Percentiles rank a stretch among this genome's conserved stretches.
phyloP scores from a whole-genome alignment of 2,888 invertebrate species.

The Andrena minutula region DNA sequence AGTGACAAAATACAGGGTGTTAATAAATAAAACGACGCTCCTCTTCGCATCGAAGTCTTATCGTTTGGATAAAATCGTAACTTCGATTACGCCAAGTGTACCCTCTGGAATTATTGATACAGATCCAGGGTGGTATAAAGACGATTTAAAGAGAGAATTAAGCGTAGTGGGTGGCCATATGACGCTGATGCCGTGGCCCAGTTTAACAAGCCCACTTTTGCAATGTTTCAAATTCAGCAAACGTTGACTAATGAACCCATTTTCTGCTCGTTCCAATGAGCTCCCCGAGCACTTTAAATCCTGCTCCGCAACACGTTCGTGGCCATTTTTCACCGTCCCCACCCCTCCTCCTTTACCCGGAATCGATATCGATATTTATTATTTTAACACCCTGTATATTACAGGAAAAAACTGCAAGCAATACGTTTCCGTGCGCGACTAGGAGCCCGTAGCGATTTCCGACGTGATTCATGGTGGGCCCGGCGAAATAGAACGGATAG shows the following conservation, averaged over 20 bases:
- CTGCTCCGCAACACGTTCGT: not conserved
- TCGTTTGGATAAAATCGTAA: not conserved
- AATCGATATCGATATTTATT: slow-evolving; percentile 30
- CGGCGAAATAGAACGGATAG: slow-evolving; percentile 15
- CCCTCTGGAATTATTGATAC: not conserved
- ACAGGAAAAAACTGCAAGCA: not conserved
- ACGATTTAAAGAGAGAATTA: not conserved
- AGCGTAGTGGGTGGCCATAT: too few relatives aligned
- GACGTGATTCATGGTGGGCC: slow-evolving; percentile 17
- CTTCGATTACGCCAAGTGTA: not conserved
- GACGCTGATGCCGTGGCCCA: not conserved
- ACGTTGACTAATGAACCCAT: not conserved
- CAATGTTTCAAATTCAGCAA: not conserved
- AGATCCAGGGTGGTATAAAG: not conserved
- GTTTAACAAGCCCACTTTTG: not conserved
- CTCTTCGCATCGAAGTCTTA: not conserved
- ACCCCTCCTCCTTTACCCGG: not conserved
- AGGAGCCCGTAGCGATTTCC: slow-evolving; percentile 15
- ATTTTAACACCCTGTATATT: slow-evolving; percentile 9
- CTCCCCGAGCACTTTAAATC: not conserved
- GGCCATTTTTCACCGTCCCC: not conserved
- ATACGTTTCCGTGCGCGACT: slow-evolving; percentile 8
- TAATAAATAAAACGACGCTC: slow-evolving; percentile 3
- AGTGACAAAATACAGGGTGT: slow-evolving; percentile 18
- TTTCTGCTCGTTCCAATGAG: not conserved